Evolutionary conservation across 2,113 vertebrate genomes (phyloP), one percentile per base, ranked within the genome.

Genomic region (Condylura cristata): DNA sequence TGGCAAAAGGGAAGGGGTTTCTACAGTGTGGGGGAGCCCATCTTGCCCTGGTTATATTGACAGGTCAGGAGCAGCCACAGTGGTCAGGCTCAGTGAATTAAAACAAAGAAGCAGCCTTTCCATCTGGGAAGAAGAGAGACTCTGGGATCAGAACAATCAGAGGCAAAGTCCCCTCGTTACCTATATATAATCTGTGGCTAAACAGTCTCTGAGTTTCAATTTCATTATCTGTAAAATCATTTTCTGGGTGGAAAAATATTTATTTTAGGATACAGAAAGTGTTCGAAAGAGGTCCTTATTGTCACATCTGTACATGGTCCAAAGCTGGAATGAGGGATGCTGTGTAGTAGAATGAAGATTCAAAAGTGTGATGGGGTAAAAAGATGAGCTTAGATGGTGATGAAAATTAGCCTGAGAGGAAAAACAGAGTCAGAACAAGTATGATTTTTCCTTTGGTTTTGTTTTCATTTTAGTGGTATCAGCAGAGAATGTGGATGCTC

Each of bases 161-260:
- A 75, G 6, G 92, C 82, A 78, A 14, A 53, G 34, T 44, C 63
- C n/a, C 80, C 5, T 32, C 89, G 58, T 9, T 2, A 68, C 24
- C 51, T 61, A 14, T 61, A 14, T 61, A 34, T 65, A 34, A 60
- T 74, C 71, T 90, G 58, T 58, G 46, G n/a, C 58, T 92, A 88
- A 84, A 51, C 32, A 94, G 10, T 44, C 32, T 44, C 75, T 90
- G 70, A 61, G 28, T 37, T 89, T 95, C 44, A 53, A 48, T 30
- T 93, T 95, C 86, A 94, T 96, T 89, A 96, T 87, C 88, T 91
- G 41, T 88, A 82, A 87, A 97, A 94, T 95, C 48, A 95, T 46
- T 61, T 85, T 46, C 11, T 80, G 8, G 32, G 44, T 34, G 10
- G 12, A 39, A 83, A 86, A 61, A 48, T 32, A 58, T 20, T 8